Conservation (phyloP, 2,113 vertebrate genomes). For the Mirza zaza region DNA sequence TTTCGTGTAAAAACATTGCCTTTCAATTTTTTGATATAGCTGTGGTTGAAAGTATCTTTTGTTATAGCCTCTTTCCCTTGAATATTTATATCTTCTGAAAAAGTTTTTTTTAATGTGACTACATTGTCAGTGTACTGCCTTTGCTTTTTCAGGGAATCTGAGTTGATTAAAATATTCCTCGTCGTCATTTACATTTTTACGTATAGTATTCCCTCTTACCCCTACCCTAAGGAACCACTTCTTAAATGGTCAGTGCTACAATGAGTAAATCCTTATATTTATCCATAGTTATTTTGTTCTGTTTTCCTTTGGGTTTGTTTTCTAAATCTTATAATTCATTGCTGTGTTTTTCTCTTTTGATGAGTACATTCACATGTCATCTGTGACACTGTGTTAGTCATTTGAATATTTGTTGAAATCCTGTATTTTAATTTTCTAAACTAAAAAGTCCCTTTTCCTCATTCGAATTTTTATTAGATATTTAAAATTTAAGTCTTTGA, state of each 20-base stretch:
- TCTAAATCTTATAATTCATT: background rate
- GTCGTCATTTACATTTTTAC: background rate
- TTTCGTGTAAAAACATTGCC: background rate
- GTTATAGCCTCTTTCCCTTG: background rate
- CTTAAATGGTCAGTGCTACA: background rate
- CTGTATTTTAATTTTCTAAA: background rate
- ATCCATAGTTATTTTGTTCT: background rate
- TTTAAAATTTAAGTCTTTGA: background rate
- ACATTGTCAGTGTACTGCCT: background rate
- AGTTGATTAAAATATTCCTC: background rate
- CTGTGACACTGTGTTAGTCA: background rate
- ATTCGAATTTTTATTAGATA: background rate
- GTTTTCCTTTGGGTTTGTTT: constrained; percentile 11
- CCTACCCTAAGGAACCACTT: background rate
- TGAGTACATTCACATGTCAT: background rate
- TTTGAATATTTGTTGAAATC: constrained; percentile 12
- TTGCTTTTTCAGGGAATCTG: background rate
- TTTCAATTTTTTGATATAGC: background rate
- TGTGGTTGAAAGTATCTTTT: background rate
- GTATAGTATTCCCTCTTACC: background rate
- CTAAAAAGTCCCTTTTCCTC: background rate
- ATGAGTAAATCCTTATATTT: background rate
- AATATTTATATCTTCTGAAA: background rate
- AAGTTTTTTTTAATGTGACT: background rate
- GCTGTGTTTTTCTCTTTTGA: background rate